Evolutionary conservation across 2,888 invertebrate genomes (phyloP).

Genomic region (Meganola albula): DNA sequence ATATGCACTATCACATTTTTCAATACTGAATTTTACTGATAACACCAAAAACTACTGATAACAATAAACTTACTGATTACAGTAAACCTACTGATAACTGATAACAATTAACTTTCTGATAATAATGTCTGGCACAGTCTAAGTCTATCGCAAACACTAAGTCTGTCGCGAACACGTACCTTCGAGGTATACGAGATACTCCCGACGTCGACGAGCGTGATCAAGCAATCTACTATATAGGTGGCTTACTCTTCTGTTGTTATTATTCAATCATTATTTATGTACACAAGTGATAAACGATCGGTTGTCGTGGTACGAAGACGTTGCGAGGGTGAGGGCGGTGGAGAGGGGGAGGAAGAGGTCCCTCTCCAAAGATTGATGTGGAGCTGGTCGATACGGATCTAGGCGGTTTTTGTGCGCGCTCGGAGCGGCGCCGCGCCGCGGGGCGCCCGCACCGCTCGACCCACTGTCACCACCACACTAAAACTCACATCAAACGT

Average conservation of each 20-base stretch:
- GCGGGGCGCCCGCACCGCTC: conserved; percentile 40
- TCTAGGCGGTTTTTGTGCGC: conserved; percentile 39
- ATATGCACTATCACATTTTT: too few species aligned
- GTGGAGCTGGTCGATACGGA: conserved; percentile 49
- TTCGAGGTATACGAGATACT: too few species aligned
- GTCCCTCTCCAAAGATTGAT: conserved; percentile 45
- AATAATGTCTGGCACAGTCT: too few species aligned
- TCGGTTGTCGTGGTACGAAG: conserved; percentile 20
- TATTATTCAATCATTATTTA: conserved; percentile 40
- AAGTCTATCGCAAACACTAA: too few species aligned
- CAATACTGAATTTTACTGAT: too few species aligned
- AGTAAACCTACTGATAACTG: too few species aligned
- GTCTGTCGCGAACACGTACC: too few species aligned
- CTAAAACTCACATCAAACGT: too few species aligned
- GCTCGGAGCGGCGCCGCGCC: conserved; percentile 33
- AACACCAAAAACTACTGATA: too few species aligned
- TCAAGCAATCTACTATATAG: conserved; percentile 25
- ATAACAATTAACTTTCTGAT: too few species aligned
- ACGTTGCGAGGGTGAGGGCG: conserved; percentile 8
- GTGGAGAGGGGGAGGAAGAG: conserved; percentile 10
- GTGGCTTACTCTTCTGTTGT: conserved; percentile 25
- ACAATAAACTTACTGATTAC: too few species aligned
- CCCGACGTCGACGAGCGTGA: conserved; percentile 22
- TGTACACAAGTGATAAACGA: conserved; percentile 39
- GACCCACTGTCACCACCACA: conserved; percentile 62